A percentile compares a stretch with the other conserved stretches of the same genome.
Evolutionary conservation across 2,797 vertebrate species (phyloP).

Genomic region (Semotilus atromaculatus): DNA sequence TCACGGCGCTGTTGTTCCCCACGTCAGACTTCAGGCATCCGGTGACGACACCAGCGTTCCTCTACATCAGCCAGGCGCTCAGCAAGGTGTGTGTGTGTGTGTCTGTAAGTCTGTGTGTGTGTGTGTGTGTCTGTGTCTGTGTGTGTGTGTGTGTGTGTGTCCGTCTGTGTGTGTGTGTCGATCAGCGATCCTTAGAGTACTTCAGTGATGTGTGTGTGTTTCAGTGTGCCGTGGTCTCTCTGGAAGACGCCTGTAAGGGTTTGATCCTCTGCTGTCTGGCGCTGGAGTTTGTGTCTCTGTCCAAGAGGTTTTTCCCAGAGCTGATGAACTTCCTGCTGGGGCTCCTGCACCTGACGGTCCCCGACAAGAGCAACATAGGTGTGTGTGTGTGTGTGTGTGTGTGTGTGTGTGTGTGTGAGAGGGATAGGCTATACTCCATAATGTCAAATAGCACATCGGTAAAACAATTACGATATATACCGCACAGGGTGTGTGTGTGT

Average conservation of each 20-base stretch:
- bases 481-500: neutral
- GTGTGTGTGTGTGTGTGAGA: conserved; percentile 13
- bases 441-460: no score
- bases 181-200: no score
- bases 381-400: neutral
- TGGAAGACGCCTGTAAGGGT: conserved; percentile 85
- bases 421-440: no score
- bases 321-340: conserved; percentile 90
- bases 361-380: conserved; percentile 67
- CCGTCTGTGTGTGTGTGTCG: conserved; percentile 66
- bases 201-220: neutral
- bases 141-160: conserved; percentile 66
- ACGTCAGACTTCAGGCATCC: conserved; percentile 95
- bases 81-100: conserved; percentile 81
- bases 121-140: conserved; percentile 78
- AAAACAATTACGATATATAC: no score
- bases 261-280: conserved; percentile 87
- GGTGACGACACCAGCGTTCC: conserved; percentile 89
- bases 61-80: conserved; percentile 90
- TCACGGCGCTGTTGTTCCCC: conserved; percentile 87
- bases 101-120: neutral
- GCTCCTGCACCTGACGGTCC: conserved; percentile 82
- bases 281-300: conserved; percentile 88
- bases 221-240: conserved; percentile 84
- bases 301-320: conserved; percentile 90